Conservation (phyloP, 64 coral and sea anemone species). For the Pocillopora verrucosa region DNA sequence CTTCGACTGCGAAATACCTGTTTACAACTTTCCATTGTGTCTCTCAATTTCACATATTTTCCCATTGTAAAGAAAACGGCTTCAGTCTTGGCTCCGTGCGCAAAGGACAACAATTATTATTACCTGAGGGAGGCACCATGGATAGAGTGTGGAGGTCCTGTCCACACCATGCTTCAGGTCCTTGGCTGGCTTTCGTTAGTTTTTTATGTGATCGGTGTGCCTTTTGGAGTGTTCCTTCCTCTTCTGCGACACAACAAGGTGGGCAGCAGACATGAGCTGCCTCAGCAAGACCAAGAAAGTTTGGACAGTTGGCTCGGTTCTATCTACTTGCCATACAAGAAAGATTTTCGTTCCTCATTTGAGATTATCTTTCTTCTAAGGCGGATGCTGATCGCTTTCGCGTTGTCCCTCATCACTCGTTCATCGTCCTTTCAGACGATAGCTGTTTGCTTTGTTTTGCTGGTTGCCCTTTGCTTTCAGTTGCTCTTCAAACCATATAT, state of each 20-base stretch:
- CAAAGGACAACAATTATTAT: not conserved
- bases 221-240: slow-evolving; percentile 56
- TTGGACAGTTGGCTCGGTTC: slow-evolving; percentile 65
- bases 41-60: slow-evolving; percentile 80
- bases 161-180: slow-evolving; percentile 10
- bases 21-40: slow-evolving; percentile 64
- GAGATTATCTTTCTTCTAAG: slow-evolving; percentile 42
- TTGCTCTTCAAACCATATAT: slow-evolving; percentile 27
- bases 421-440: slow-evolving; percentile 41
- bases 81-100: slow-evolving; percentile 57
- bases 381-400: slow-evolving; percentile 44
- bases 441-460: slow-evolving; percentile 34
- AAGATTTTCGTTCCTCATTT: slow-evolving; percentile 38
- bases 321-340: slow-evolving; percentile 65
- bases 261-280: not conserved
- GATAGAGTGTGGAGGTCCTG: slow-evolving; percentile 47
- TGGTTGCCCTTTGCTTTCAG: slow-evolving; percentile 31
- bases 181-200: slow-evolving; percentile 36
- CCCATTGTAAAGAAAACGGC: slow-evolving; percentile 67
- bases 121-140: slow-evolving; percentile 69
- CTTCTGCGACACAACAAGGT: slow-evolving; percentile 26
- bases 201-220: slow-evolving; percentile 63
- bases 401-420: slow-evolving; percentile 19
- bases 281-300: slow-evolving; percentile 22
- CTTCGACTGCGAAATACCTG: slow-evolving; percentile 19